These are phyloP conservation scores for Lithophane semibrunnea DNA, from an alignment of 2,888 invertebrate species.

Conservation along the genomic window DNA sequence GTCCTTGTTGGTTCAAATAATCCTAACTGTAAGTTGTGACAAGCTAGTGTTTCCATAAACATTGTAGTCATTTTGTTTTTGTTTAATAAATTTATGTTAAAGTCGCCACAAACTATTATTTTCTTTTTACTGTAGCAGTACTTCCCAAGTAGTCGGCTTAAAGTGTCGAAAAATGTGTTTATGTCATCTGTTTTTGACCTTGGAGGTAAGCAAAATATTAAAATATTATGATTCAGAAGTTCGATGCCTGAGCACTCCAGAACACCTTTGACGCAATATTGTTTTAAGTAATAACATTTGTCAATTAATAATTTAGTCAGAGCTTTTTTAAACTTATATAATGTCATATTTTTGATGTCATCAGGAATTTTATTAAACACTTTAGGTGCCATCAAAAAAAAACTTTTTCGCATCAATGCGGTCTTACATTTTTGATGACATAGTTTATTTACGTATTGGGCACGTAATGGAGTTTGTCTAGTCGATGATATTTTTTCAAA, in stretches of 20 bases:
- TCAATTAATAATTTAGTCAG: too few relatives aligned
- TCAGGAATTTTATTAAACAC: too few relatives aligned
- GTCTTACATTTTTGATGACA: too few relatives aligned
- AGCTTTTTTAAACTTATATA: too few relatives aligned
- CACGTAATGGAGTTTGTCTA: too few relatives aligned
- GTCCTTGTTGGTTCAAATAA: slow-evolving; percentile 8
- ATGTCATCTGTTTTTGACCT: not conserved
- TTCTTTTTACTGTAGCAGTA: slow-evolving; percentile 5
- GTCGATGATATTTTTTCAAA: too few relatives aligned
- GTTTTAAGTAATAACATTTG: not conserved
- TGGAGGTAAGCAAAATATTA: slow-evolving; percentile 1
- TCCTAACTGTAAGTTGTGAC: slow-evolving; percentile 9
- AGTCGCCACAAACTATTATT: not conserved
- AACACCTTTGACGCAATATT: slow-evolving; percentile 4
- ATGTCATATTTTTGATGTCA: too few relatives aligned
- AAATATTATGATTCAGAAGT: not conserved
- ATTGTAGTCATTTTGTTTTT: not conserved
- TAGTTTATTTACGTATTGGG: too few relatives aligned
- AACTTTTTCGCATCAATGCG: too few relatives aligned
- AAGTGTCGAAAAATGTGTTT: slow-evolving; percentile 1
- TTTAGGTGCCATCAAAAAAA: too few relatives aligned
- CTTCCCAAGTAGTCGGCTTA: slow-evolving; percentile 1
- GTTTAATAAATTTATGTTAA: not conserved
- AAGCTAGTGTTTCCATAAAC: slow-evolving; percentile 8
- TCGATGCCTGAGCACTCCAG: slow-evolving; percentile 16